Evolutionary conservation across 2,113 vertebrate species (phyloP).

Genomic region (Thamnaconus septentrionalis): DNA sequence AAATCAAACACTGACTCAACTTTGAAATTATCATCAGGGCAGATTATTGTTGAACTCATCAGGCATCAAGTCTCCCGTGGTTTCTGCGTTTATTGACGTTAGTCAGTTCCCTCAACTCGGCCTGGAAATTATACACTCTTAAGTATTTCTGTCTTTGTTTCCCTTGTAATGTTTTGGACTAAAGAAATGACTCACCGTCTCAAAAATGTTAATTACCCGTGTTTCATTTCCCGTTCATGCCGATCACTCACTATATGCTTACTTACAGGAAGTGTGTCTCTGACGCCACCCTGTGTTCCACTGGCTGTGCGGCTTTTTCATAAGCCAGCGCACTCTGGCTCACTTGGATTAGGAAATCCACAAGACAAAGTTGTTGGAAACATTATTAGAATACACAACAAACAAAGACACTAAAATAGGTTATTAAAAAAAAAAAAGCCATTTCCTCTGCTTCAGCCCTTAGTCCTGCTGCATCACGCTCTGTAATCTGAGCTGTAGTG

Average conservation of each 20-base stretch:
- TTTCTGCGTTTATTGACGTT: slow-evolving; percentile 57
- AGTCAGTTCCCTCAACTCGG: slow-evolving; percentile 39
- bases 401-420: no score
- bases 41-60: slow-evolving; percentile 34
- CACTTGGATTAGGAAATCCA: no score
- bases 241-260: slow-evolving; percentile 25
- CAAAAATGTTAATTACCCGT: slow-evolving; percentile 63
- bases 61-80: slow-evolving; percentile 48
- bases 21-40: slow-evolving; percentile 32
- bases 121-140: slow-evolving; percentile 52
- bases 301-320: not conserved
- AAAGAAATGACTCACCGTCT: slow-evolving; percentile 44
- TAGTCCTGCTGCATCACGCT: no score
- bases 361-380: no score
- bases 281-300: not conserved
- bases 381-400: no score
- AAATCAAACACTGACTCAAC: slow-evolving; percentile 42
- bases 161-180: slow-evolving; percentile 42
- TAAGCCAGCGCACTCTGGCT: not conserved
- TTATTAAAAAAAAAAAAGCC: no score
- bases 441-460: no score
- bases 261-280: slow-evolving; percentile 17
- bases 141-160: slow-evolving; percentile 57
- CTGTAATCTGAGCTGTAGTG: no score
- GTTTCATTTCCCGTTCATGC: slow-evolving; percentile 63